Conservation (phyloP, 1,140 invertebrate species). For the Rhizoglyphus robini region DNA sequence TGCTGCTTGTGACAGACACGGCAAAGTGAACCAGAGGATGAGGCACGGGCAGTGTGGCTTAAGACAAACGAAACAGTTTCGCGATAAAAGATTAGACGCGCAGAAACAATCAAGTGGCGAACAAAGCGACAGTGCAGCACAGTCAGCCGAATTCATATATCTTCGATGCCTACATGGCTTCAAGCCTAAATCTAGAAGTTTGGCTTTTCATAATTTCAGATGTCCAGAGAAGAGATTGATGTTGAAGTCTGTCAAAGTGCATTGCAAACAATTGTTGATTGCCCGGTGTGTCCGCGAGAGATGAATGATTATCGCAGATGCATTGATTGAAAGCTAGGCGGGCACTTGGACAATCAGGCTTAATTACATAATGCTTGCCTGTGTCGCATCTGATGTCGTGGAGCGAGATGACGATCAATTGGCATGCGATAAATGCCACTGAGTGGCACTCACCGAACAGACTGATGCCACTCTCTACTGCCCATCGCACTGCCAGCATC, state of each 20-base stretch:
- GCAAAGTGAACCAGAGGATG: too few relatives aligned
- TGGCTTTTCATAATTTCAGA: constrained; percentile 6
- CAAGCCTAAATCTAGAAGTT: constrained; percentile 6
- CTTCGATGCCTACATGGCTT: background rate
- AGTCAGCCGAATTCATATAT: constrained; percentile 2
- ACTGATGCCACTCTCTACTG: background rate
- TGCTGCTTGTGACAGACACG: background rate
- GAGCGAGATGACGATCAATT: constrained; percentile 8
- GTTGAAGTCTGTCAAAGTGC: constrained; percentile 14
- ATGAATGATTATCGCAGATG: constrained; percentile 11
- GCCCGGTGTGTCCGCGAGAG: constrained; percentile 6
- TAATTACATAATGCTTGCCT: constrained; percentile 1
- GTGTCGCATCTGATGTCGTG: constrained; percentile 11
- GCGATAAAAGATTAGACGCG: constrained; percentile 8
- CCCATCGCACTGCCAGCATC: background rate
- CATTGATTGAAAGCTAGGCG: constrained; percentile 15
- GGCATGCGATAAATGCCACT: background rate
- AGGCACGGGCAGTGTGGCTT: constrained; percentile 10
- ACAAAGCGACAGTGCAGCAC: constrained; percentile 11
- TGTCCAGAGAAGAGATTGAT: background rate
- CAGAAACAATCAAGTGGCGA: background rate
- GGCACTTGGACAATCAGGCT: constrained; percentile 10
- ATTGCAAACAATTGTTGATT: constrained; percentile 13
- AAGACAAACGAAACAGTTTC: constrained; percentile 6
- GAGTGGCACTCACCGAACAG: too few relatives aligned